Evolutionary conservation across 1,140 invertebrate species (phyloP).

Genomic region (Protaetia brevitarsis): DNA sequence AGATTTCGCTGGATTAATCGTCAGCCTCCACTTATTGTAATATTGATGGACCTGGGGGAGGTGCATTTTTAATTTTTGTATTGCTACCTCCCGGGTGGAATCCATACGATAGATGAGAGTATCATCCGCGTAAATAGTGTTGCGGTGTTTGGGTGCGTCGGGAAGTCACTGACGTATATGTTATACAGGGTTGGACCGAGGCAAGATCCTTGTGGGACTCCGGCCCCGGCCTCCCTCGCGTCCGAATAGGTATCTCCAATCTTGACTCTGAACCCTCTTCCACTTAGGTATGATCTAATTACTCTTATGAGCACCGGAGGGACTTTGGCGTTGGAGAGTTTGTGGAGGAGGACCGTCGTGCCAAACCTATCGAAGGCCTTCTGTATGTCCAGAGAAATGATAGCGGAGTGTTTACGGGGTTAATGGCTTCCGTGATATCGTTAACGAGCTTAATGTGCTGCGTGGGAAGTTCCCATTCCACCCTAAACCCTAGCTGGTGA

Average conservation of each 20-base stretch:
- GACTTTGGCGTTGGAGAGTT: slow-evolving; percentile 28
- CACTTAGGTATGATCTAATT: slow-evolving; percentile 28
- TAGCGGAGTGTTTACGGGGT: slow-evolving; percentile 28
- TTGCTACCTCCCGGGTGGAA: too few relatives aligned
- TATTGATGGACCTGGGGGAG: too few relatives aligned
- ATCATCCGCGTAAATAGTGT: slow-evolving; percentile 37
- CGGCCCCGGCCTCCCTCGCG: slow-evolving; percentile 27
- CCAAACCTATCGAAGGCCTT: slow-evolving; percentile 42
- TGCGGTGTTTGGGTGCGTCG: slow-evolving; percentile 27
- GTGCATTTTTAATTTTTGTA: too few relatives aligned
- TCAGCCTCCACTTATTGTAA: too few relatives aligned
- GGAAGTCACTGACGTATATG: slow-evolving; percentile 33
- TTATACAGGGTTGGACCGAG: slow-evolving; percentile 33
- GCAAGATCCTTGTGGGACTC: slow-evolving; percentile 39
- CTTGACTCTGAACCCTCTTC: slow-evolving; percentile 33
- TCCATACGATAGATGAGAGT: slow-evolving; percentile 31
- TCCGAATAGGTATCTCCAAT: slow-evolving; percentile 23
- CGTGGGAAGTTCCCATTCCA: slow-evolving; percentile 28
- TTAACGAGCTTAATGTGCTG: slow-evolving; percentile 28
- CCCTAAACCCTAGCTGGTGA: slow-evolving; percentile 36
- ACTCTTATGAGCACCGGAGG: slow-evolving; percentile 23
- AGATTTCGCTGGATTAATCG: too few relatives aligned
- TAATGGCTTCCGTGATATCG: slow-evolving; percentile 35
- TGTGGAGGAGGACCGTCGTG: slow-evolving; percentile 36
- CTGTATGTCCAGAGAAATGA: slow-evolving; percentile 34